Evolutionary conservation across 23 tunicate genomes (phyloP).

Genomic region (Halocynthia roretzi): DNA sequence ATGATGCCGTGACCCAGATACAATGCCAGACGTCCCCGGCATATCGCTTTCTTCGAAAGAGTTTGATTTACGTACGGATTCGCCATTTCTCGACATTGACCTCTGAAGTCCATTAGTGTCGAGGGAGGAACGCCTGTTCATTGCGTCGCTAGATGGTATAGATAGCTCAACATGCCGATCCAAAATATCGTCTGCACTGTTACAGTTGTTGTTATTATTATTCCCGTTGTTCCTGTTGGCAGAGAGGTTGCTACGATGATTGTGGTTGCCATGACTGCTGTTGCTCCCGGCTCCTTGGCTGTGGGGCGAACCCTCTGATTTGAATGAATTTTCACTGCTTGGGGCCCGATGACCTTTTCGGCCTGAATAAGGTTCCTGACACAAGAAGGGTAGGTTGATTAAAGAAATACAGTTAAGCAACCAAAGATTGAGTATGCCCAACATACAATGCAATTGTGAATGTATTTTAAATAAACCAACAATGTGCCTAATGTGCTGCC

Average conservation of each 20-base stretch:
- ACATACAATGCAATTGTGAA: too few species aligned
- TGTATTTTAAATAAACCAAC: too few species aligned
- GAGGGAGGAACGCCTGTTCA: too few species aligned
- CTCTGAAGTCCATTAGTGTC: too few species aligned
- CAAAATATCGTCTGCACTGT: background rate
- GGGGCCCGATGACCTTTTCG: background rate
- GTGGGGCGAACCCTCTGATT: conserved; percentile 24
- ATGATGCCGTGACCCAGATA: background rate
- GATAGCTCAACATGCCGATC: too few species aligned
- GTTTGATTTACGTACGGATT: background rate
- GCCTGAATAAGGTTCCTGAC: conserved; percentile 11
- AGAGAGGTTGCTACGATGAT: background rate
- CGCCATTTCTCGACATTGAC: too few species aligned
- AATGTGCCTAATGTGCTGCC: too few species aligned
- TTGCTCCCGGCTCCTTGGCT: conserved; percentile 3
- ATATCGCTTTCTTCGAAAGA: conserved; percentile 3
- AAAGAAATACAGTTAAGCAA: too few species aligned
- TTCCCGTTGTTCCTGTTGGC: background rate
- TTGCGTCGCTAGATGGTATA: too few species aligned
- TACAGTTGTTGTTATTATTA: conserved; percentile 10
- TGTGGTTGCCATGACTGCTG: conserved; percentile 1
- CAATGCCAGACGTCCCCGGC: conserved; percentile 19
- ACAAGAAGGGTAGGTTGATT: background rate
- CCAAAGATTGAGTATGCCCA: too few species aligned
- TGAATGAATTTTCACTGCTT: conserved; percentile 28